Base-by-base conservation (phyloP, 2,888 invertebrate genomes). In the Ophion costatus region DNA sequence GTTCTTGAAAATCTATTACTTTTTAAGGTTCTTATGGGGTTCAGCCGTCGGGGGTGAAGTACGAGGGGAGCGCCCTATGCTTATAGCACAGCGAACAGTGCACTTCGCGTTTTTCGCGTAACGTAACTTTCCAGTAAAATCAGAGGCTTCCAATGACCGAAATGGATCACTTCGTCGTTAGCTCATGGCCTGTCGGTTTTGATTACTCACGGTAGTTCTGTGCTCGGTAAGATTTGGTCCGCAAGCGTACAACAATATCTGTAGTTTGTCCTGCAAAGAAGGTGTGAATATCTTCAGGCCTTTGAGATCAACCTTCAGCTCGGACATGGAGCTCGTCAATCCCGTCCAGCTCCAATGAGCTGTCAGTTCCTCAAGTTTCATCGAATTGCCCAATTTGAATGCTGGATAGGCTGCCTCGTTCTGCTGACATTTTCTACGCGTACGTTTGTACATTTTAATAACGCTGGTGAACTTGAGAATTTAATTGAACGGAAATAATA, bases 351-450 rank as follows among this genome's bases (percentile, higher is more conserved):
- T 95, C 90, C 95, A 95, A 90, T 96, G 95, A 59, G 96, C 96
- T 0, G 96, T 95, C 80, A 95, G 95, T 89, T 95, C 95, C 89
- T 96, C 96, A 69, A 97, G 94, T 91, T 97, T 96, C 85, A 97
- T 94, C 86, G 96, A 95, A 90, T 95, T 96, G 88, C 96, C 95
- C 88, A 97, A 94, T 92, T 96, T 96, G 91, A 97, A 97, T 38
- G 96, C 96, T 64, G 95, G 94, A 94, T 97, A 97, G n/a, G 96
- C 96, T 86, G 97, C 95, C 88, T 95, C 95, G 91, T 97, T 96
- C 90, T 95, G 94, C 92, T 96, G 95, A 92, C 97, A 97, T 90
- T 96, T 96, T 87, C 97, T 97, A 29, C 29, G 51, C 45, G 57
- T 57, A 17, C 61, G 24, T 45, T 82, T 14, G 14, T 38, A 3